phyloP scores from a whole-genome alignment of 2,888 invertebrate genomes.

The Drosophila robusta region DNA sequence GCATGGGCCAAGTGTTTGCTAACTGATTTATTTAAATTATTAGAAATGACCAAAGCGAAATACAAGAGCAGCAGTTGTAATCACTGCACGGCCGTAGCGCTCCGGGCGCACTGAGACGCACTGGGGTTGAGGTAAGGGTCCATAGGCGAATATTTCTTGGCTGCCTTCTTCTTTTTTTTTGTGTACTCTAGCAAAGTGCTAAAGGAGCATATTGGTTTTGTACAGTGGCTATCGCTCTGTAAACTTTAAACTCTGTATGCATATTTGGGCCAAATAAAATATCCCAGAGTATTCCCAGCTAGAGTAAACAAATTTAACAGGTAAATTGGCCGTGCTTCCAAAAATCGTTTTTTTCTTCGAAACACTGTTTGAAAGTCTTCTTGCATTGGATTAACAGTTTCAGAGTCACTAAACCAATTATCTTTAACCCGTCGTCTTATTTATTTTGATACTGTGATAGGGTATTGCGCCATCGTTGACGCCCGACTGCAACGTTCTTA shows the following conservation, averaged over 20 bases:
- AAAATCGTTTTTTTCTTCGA: too few relatives aligned
- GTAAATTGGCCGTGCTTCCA: too few relatives aligned
- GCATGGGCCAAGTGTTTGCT: not conserved
- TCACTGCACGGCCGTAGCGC: constrained; percentile 23
- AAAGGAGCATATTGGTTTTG: not conserved
- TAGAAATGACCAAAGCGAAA: not conserved
- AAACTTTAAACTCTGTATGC: not conserved
- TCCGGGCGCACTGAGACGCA: constrained; percentile 27
- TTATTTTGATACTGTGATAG: not conserved
- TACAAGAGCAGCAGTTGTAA: constrained; percentile 22
- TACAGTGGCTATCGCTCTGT: not conserved
- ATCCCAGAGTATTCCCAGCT: too few relatives aligned
- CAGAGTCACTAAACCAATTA: too few relatives aligned
- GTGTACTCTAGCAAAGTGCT: not conserved
- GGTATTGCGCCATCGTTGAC: not conserved
- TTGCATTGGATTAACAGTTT: too few relatives aligned
- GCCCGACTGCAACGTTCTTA: not conserved
- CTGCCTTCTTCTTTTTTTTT: constrained; percentile 6
- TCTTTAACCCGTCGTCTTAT: too few relatives aligned
- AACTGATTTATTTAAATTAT: constrained; percentile 12
- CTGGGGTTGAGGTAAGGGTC: constrained; percentile 34
- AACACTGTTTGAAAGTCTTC: too few relatives aligned
- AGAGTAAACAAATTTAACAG: not conserved
- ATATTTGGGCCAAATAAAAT: not conserved
- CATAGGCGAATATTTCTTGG: constrained; percentile 18